A percentile compares a stretch with the other conserved stretches of the same genome.
phyloP scores from a whole-genome alignment of 92 coral and sea anemone species.

The Parazoanthus atlanticus region DNA sequence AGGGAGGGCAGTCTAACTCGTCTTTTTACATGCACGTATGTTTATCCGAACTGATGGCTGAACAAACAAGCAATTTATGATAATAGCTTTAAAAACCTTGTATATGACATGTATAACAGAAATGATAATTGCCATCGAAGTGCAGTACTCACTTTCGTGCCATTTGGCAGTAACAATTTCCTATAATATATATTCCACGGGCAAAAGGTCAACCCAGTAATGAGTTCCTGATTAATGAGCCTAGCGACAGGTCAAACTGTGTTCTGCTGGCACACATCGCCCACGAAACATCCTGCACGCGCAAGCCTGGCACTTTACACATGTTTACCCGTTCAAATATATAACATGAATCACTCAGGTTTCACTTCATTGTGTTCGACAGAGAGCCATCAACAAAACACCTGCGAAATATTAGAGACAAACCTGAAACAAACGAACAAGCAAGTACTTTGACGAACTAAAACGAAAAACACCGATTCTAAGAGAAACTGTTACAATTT shows the following conservation, averaged over 20 bases:
- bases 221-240: background rate
- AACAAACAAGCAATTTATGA: too few relatives aligned
- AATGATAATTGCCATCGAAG: too few relatives aligned
- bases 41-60: too few relatives aligned
- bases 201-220: background rate
- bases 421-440: background rate
- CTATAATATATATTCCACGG: background rate
- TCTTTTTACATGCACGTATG: too few relatives aligned
- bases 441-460: background rate
- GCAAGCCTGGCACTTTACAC: background rate
- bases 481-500: background rate
- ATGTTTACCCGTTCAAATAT: background rate
- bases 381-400: background rate
- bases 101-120: too few relatives aligned
- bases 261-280: background rate
- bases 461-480: too few relatives aligned
- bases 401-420: background rate
- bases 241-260: background rate
- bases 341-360: background rate
- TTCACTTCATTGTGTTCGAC: background rate
- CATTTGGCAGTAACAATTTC: background rate
- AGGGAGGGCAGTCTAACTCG: too few relatives aligned
- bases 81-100: too few relatives aligned
- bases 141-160: background rate
- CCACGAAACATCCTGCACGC: background rate